These are phyloP conservation scores for Rana temporaria DNA, from an alignment of 2,113 vertebrate species.

Conservation along the genomic window DNA sequence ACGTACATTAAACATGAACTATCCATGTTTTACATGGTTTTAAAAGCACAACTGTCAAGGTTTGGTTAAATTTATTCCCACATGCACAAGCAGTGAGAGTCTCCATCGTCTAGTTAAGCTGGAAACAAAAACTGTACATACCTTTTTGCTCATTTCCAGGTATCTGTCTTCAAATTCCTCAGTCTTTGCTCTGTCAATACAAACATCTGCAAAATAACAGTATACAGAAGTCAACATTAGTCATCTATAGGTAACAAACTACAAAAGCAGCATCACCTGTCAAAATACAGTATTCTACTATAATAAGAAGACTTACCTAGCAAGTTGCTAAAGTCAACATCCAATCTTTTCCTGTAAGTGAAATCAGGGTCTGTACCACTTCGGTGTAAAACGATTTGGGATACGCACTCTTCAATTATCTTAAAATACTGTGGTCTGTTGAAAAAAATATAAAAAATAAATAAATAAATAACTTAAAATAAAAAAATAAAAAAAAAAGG, in stretches of 20 bases:
- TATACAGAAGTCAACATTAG: constrained; percentile 14
- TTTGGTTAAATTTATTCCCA: too few relatives aligned
- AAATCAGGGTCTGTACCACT: constrained; percentile 95
- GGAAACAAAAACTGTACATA: constrained; percentile 65
- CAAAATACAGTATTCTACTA: not conserved
- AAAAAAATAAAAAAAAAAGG: not conserved
- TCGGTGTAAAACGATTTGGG: constrained; percentile 94
- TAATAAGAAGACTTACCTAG: constrained; percentile 77
- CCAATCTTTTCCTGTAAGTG: constrained; percentile 91
- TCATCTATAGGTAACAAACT: too few relatives aligned
- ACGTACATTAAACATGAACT: too few relatives aligned
- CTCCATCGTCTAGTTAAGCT: too few relatives aligned
- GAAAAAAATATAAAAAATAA: constrained; percentile 44
- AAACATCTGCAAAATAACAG: constrained; percentile 80
- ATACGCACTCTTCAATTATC: constrained; percentile 95
- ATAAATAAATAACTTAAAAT: constrained; percentile 32
- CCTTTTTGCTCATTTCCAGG: constrained; percentile 86
- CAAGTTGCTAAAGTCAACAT: constrained; percentile 91
- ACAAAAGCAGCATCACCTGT: not conserved
- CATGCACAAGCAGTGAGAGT: too few relatives aligned
- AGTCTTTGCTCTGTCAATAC: constrained; percentile 85
- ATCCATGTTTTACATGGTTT: too few relatives aligned
- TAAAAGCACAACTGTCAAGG: too few relatives aligned
- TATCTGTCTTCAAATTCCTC: constrained; percentile 88
- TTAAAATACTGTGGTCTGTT: constrained; percentile 94